Conservation (phyloP, 1,140 invertebrate genomes). For the Drosophila auraria region DNA sequence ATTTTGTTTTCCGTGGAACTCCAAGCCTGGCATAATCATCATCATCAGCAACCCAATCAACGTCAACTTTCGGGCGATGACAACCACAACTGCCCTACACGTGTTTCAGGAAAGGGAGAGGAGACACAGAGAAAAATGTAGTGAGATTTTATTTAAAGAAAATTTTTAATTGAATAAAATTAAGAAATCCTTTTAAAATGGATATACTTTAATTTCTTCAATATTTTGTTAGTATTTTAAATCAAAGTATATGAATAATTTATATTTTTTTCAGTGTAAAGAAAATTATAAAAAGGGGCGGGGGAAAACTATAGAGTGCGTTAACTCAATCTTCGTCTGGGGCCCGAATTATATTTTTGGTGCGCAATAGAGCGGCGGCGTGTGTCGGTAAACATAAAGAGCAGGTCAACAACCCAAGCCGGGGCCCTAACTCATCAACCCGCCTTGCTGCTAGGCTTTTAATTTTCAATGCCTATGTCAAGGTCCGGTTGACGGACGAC, state of each 20-base stretch:
- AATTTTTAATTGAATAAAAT: too few relatives aligned
- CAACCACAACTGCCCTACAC: constrained; percentile 45
- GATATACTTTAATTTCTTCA: too few relatives aligned
- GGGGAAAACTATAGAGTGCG: constrained; percentile 35
- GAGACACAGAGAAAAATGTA: not conserved
- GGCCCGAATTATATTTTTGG: constrained; percentile 35
- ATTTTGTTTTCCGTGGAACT: constrained; percentile 79
- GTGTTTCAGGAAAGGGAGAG: constrained; percentile 10
- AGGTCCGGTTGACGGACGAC: constrained; percentile 46
- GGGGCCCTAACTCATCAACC: constrained; percentile 1
- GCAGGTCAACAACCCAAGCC: constrained; percentile 59
- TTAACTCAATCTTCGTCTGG: constrained; percentile 59
- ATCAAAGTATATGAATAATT: not conserved
- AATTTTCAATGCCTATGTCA: constrained; percentile 65
- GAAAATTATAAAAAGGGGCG: constrained; percentile 7
- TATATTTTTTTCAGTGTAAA: constrained; percentile 5
- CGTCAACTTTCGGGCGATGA: constrained; percentile 29
- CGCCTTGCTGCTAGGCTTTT: constrained; percentile 15
- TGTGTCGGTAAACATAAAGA: constrained; percentile 59
- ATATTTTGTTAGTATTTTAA: too few relatives aligned
- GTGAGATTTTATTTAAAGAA: too few relatives aligned
- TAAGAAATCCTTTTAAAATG: too few relatives aligned
- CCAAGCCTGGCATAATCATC: constrained; percentile 59
- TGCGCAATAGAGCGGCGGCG: constrained; percentile 60
- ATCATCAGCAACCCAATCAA: constrained; percentile 30